A percentile compares a stretch with the other conserved stretches of the same genome.
phyloP scores from a whole-genome alignment of 2,113 vertebrate species.

The Ploceus nigricollis region DNA sequence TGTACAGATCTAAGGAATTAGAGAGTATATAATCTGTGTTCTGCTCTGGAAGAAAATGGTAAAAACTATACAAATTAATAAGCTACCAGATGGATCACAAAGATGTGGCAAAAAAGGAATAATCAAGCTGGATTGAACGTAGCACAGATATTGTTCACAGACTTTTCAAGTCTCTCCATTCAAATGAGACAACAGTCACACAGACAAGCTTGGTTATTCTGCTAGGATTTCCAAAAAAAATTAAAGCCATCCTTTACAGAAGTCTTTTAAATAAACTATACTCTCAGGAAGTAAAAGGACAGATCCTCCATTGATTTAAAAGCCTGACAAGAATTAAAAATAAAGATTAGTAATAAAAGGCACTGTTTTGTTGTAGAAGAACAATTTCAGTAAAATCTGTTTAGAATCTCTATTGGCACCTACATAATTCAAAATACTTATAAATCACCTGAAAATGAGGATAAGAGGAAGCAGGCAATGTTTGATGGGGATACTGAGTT shows the following conservation, averaged over 20 bases:
- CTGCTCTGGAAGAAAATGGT: not conserved
- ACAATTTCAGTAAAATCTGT: not conserved
- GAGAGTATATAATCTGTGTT: not conserved
- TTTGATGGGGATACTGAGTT: not conserved
- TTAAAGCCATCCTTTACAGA: not conserved
- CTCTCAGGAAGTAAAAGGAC: not conserved
- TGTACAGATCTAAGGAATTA: not conserved
- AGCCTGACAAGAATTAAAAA: not conserved
- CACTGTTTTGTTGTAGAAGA: not conserved
- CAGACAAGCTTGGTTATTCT: not conserved
- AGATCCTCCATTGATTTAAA: not conserved
- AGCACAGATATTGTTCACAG: not conserved
- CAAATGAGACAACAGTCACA: not conserved
- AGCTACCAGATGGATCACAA: not conserved
- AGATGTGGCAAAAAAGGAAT: not conserved
- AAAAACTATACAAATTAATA: not conserved
- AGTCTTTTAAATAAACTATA: not conserved
- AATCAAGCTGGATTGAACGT: not conserved
- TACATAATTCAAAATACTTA: not conserved
- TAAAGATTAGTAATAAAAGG: not conserved
- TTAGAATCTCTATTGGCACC: not conserved
- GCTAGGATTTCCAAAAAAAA: not conserved
- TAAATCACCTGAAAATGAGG: not conserved
- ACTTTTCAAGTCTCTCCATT: not conserved
- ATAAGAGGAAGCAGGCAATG: not conserved